Evolutionary conservation across 1,140 invertebrate genomes (phyloP), one percentile per base, ranked within the genome.

Genomic region (Metaphire vulgaris): DNA sequence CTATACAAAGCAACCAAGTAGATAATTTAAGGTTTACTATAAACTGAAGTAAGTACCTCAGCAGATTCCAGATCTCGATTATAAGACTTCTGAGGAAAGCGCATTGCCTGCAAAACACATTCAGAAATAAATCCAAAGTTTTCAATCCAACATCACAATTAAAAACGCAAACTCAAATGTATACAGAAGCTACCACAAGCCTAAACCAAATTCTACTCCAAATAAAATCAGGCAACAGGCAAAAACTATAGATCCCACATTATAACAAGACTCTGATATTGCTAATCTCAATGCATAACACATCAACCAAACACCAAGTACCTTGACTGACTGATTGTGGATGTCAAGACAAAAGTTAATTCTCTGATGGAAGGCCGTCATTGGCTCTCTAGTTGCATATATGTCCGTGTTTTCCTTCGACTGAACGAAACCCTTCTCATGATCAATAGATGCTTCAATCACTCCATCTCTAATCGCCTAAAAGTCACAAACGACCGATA

Each of bases 31-130:
- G n/a, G n/a, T n/a, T n/a, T n/a, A n/a, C n/a, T n/a, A n/a, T n/a
- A n/a, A n/a, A n/a, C n/a, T n/a, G n/a, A n/a, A n/a, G n/a, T n/a
- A n/a, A n/a, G n/a, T 82, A 88, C 89, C 83, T 99, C 96, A 33
- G 96, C 96, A 79, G 95, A 97, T 85, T 99, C 97, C 65, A 99
- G 88, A 85, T 99, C 96, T 84, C 98, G 97, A 1, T 96, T 96
- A 88, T 99, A 99, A 0, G 95, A 96, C 85, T 99, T 99, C 0
- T 97, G 96, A 33, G 98, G 97, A 88, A 98, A 99, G 77, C 97
- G 90, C 95, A 99, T 99, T 0, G 98, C 97, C 88, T 99, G 95
- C 92, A 72, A 75, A 80, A 26, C 1, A 68, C 72, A 78, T 41
- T 34, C 21, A 69, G n/a, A n/a, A n/a, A n/a, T n/a, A n/a, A n/a